Evolutionary conservation across 1,140 invertebrate genomes (phyloP), one percentile per base, ranked within the genome.

Genomic region (Augochlora pura): DNA sequence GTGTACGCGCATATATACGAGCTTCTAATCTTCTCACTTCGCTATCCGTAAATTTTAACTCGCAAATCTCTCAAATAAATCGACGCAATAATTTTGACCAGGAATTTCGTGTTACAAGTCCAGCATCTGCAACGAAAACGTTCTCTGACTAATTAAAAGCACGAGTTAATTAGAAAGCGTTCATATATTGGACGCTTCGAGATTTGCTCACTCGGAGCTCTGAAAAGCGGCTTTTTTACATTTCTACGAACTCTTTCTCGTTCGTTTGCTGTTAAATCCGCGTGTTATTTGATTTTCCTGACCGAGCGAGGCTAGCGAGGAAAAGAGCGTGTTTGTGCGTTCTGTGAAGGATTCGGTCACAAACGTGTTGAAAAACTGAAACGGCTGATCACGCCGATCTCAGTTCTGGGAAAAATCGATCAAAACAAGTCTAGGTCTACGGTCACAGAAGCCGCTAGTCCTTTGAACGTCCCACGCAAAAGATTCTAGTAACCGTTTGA

Each of bases 1-100:
- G 49, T 77, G 49, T 49, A 25, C 52, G 64, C 39, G 16, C 1
- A 57, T 49, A 77, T 49, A 70, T 69, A 70, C 16, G 12, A 2
- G 25, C 10, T 9, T 70, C 25, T 42, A 5, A 62, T 77, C 57
- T 70, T 52, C 60, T 49, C 68, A 39, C 49, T 67, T 57, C 23
- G 38, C 18, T 23, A 14, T 38, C n/a, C 16, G 42, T 25, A 12
- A 70, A 62, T 63, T 27, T 10, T 14, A 2, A 32, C 32, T 32
- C 21, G 23, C 23, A 23, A 18, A 21, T 54, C 21, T 54, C 18
- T 54, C 0, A 54, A 54, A 54, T 21, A 21, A 21, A 54, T 54
- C 21, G 49, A 18, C 49, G 21, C 16, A 21, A 18, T 7, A 16
- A 21, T 6, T 21, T 3, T 18, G 2, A 6, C 21, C 8, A 57